Conservation (phyloP, 1,140 invertebrate species). For the Arion vulgaris region DNA sequence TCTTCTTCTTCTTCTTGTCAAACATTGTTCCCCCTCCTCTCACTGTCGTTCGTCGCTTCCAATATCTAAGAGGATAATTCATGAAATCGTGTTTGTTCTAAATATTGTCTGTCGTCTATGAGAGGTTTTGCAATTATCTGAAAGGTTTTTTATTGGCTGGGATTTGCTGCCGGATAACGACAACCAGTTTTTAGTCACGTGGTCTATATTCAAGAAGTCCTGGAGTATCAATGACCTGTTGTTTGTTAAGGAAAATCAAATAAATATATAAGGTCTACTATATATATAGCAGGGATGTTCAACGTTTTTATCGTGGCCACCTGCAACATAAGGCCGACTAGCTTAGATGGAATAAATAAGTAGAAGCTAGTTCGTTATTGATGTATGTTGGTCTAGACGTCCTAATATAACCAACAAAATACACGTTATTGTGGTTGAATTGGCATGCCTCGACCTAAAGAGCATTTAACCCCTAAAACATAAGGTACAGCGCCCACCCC, state of each 20-base stretch:
- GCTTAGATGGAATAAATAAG: too few species aligned
- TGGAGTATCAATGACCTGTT: not conserved
- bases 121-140: slow-evolving; percentile 24
- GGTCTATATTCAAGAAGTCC: not conserved
- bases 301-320: too few species aligned
- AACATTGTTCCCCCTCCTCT: not conserved
- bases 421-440: too few species aligned
- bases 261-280: slow-evolving; percentile 1
- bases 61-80: slow-evolving; percentile 9
- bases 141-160: slow-evolving; percentile 22
- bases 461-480: too few species aligned
- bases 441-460: too few species aligned
- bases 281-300: too few species aligned
- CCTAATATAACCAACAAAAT: too few species aligned
- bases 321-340: too few species aligned
- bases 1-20: too few species aligned
- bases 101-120: not conserved
- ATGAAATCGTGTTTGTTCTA: slow-evolving; percentile 24
- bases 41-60: not conserved
- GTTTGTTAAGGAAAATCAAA: slow-evolving; percentile 12
- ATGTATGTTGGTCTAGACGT: too few species aligned
- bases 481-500: too few species aligned
- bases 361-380: too few species aligned
- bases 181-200: slow-evolving; percentile 8
- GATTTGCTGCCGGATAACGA: slow-evolving; percentile 17